Conservation (phyloP, 2,113 vertebrate genomes). For the Trichomycterus rosablanca region DNA sequence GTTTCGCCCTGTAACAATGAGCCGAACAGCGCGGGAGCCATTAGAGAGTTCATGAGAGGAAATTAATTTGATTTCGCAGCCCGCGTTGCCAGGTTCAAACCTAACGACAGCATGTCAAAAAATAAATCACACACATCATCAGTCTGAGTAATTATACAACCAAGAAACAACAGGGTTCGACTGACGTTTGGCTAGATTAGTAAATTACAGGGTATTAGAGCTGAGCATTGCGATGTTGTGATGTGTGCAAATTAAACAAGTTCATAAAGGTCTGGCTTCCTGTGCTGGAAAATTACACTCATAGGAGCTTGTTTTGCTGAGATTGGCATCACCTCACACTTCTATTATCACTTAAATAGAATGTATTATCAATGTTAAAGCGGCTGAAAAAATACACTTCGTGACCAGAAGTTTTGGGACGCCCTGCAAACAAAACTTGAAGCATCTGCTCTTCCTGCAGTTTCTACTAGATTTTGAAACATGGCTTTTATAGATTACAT, state of each 20-base stretch:
- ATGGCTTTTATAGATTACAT: too few species aligned
- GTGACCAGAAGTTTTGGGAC: too few species aligned
- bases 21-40: constrained; percentile 19
- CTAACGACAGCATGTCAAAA: constrained; percentile 53
- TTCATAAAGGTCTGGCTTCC: constrained; percentile 4
- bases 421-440: too few species aligned
- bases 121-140: constrained; percentile 46
- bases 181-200: constrained; percentile 37
- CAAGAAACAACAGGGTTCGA: constrained; percentile 48
- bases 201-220: constrained; percentile 45
- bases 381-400: background rate
- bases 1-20: constrained; percentile 9
- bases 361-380: background rate
- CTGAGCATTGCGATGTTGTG: constrained; percentile 4
- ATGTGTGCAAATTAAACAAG: constrained; percentile 22
- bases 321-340: background rate
- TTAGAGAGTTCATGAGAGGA: constrained; percentile 43
- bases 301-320: background rate
- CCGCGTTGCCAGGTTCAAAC: constrained; percentile 50
- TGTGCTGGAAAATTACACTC: constrained; percentile 1
- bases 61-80: constrained; percentile 40
- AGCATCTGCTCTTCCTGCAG: too few species aligned
- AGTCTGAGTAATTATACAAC: constrained; percentile 56
- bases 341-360: background rate
- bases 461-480: too few species aligned